Evolutionary conservation across 1,140 invertebrate species (phyloP), one percentile per base, ranked within the genome.

Genomic region (Brachionus calyciflorus): DNA sequence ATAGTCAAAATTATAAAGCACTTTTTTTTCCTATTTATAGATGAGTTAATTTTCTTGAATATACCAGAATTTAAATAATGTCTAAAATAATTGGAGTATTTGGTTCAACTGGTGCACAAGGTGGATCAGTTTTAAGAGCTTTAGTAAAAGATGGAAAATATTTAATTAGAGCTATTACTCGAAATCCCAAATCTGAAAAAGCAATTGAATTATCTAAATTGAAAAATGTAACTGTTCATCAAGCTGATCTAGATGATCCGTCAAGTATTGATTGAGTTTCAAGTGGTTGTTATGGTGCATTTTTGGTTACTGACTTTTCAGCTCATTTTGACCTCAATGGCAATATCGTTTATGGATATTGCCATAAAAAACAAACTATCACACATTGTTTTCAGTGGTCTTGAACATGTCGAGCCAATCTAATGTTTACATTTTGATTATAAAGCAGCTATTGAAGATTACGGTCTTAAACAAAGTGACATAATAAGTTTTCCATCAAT

Each of bases 391-490:
- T 60, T 60, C 55, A 60, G 55, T 37, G 55, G 55, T 60, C n/a
- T 60, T 17, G 55, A 60, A 17, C 55, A 37, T 60, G 55, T 60
- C 10, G 26, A 60, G 30, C 12, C 26, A 10, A 60, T 60, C 37
- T 33, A 26, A 60, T 60, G 55, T 33, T 60, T 60, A 37, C 55
- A 60, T 37, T 60, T 60, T 60, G 55, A 60, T n/a, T 60, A 60
- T 30, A 65, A 65, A 65, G 60, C 21, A 19, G 9, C 19, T 26
- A 65, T 65, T 41, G 33, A 44, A 44, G 40, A 65, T 28, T 44
- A 65, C 17, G 60, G 40, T 65, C 10, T 65, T 24, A 41, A 10
- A 3, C 4, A 26, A 1, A 44, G n/a, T 30, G 40, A 41, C 24
- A 26, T 24, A 44, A 41, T 44, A 19, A 26, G 7, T 65, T 65